Evolutionary conservation across 1,140 invertebrate genomes (phyloP), one percentile per base, ranked within the genome.

Genomic region (Heliconius hewitsoni): DNA sequence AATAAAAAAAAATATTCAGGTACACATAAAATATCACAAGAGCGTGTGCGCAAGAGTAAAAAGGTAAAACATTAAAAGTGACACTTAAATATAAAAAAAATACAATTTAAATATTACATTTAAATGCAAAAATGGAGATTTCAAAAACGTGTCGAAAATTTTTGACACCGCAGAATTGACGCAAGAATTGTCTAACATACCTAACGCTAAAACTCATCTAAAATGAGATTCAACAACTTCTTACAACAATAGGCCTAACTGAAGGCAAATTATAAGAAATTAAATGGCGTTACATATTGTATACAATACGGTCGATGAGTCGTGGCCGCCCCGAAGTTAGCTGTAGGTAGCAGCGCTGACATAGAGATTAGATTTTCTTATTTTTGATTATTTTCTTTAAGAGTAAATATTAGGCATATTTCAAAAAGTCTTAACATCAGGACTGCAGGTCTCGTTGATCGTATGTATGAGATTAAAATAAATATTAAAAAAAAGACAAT

Each of bases 121-220:
- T 79, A 79, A 84, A 84, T 82, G 78, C 79, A 79, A 74, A 39
- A 57, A 57, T 37, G 57, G 78, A 60, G 77, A 71, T 77, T 78
- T 72, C 81, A 57, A 75, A 83, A 85, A 81, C 72, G 83, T 82
- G 83, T 86, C 84, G 13, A 85, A 87, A 87, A 85, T 52, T 80
- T 86, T 86, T 86, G 85, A 86, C 85, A 86, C 83, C 80, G 83
- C 80, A 82, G 84, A 85, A 83, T 85, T 85, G 84, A 85, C 82
- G 80, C 74, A 23, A 23, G 23, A 23, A 23, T 23, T 66, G 76
- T 72, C 72, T 72, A 72, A 75, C 74, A 23, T 34, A 27, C 55
- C 82, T 70, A 52, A 76, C 74, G 60, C 50, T 75, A 37, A 66
- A 66, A 60, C 52, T 52, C 39, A 46, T 52, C 39, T 52, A 73